A percentile compares a stretch with the other conserved stretches of the same genome.
Evolutionary conservation across 2,113 vertebrate species (phyloP).

Genomic region (Chelonoidis abingdonii): DNA sequence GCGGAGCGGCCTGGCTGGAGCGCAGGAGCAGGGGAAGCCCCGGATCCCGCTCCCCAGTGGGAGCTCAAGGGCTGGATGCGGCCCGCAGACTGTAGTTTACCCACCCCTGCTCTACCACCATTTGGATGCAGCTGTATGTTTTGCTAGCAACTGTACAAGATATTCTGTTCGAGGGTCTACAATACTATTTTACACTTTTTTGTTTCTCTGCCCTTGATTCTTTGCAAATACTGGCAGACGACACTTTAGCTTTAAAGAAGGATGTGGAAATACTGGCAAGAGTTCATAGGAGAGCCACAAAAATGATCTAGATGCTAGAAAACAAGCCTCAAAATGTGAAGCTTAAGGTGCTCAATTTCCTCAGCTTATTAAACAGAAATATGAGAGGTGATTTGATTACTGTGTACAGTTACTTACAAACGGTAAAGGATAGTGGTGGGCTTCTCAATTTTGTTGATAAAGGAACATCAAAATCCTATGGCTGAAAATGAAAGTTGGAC

Average conservation of each 20-base stretch:
- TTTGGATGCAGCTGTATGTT: neutral
- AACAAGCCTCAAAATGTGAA: neutral
- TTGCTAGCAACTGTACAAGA: neutral
- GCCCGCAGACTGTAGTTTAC: too few relatives aligned
- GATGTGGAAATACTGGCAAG: neutral
- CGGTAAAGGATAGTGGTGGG: neutral
- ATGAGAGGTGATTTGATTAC: neutral
- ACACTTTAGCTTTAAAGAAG: neutral
- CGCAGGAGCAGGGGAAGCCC: too few relatives aligned
- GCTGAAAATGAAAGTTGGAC: neutral
- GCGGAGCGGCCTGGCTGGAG: too few relatives aligned
- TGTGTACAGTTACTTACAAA: neutral
- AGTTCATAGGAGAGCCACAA: neutral
- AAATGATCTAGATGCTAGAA: neutral
- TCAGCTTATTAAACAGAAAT: neutral
- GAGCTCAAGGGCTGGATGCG: too few relatives aligned
- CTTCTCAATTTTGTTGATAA: neutral
- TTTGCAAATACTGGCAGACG: neutral
- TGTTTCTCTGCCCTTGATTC: neutral
- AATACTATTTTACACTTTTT: neutral
- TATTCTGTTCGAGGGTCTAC: neutral
- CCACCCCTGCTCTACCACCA: neutral
- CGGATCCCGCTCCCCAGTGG: too few relatives aligned
- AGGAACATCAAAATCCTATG: neutral
- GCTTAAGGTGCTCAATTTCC: neutral